Base-by-base conservation (phyloP, 2,888 invertebrate species). In the Empis livida region DNA sequence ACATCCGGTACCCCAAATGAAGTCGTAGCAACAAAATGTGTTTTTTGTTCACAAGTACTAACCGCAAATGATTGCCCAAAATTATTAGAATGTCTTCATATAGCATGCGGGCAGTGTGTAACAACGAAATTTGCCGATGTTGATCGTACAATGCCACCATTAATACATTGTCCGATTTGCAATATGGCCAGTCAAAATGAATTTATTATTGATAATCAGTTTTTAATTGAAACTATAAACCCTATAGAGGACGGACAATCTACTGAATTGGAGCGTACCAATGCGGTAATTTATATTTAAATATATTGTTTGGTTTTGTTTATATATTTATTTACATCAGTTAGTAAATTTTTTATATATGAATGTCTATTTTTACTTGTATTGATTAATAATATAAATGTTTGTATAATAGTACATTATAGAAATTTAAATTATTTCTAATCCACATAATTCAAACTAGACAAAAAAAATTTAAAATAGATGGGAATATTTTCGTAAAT, bases 21-120 rank as follows among this genome's bases (percentile, higher is more conserved):
- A 15, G 50, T 62, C 27, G 63, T 59, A 50, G 63, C 67, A 35
- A 70, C 72, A 50, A 76, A 76, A 63, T 78, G 78, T 61, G 74
- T 76, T 51, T 71, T 73, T 61, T 78, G 78, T 61, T 62, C 61
- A 30, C 72, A 73, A 58, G 58, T 68, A 40, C 67, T 82, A 44
- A 71, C 71, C 38, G 64, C 71, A 35, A 71, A 67, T 38, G 79
- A 80, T 60, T 73, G 76, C 42, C 88, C 91, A 32, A 89, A 88
- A 71, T 74, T 92, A 50, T 72, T 93, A 61, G 89, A 89, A 69
- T 93, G 92, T 65, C 74, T 93, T 55, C 92, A 93, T 68, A 84
- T 89, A 45, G 80, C 85, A 50, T 93, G 92, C 66, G 75, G 79
- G 48, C 73, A 77, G 52, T 90, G 90, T 70, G 71, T 89, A 57